Base-by-base conservation (phyloP, 2,888 invertebrate genomes). In the Drosophila nr. medialis region DNA sequence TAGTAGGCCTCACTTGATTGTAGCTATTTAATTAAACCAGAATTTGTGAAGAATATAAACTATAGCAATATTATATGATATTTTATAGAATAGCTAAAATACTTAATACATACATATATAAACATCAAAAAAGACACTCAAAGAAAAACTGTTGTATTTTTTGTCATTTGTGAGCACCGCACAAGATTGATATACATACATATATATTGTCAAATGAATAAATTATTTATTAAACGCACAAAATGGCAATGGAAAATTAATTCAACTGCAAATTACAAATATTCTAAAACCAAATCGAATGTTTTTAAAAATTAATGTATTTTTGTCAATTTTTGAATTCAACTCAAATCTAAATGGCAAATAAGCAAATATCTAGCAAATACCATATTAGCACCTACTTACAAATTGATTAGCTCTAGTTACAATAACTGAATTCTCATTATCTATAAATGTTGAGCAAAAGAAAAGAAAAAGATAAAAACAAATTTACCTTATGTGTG, bases 61-160 rank as follows among this genome's bases (percentile, higher is more conserved):
- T 75, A 86, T 77, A 89, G 85, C 85, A 86, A 86, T 86, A 86
- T 79, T 86, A 80, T 62, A 76, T 84, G 89, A 85, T 85, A 85
- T 81, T 86, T 75, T 54, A 24, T 64, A 72, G 64, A 64, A 27
- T 78, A 80, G 51, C 42, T 51, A 48, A 66, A 60, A 27, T 51
- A 58, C 42, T 34, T 45, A 60, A 42, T 30, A 53, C n/a, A 42
- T 30, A 53, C n/a, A 34, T 58, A 56, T 21, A 59, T 15, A 21
- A 62, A 64, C 54, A 62, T 67, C 58, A 65, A 55, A 42, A 48
- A 54, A 42, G 55, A 75, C 54, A 59, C 59, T 51, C 10, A 32
- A 49, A 30, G 13, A n/a, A 45, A 45, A 45, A 24, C 24, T 48
- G 27, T 30, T 30, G 24, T 27, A 53, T 11, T 53, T 71, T 32